A percentile compares a stretch with the other conserved stretches of the same genome.
Conservation (phyloP, 1,140 invertebrate genomes). For the Bilobella aurantiaca region DNA sequence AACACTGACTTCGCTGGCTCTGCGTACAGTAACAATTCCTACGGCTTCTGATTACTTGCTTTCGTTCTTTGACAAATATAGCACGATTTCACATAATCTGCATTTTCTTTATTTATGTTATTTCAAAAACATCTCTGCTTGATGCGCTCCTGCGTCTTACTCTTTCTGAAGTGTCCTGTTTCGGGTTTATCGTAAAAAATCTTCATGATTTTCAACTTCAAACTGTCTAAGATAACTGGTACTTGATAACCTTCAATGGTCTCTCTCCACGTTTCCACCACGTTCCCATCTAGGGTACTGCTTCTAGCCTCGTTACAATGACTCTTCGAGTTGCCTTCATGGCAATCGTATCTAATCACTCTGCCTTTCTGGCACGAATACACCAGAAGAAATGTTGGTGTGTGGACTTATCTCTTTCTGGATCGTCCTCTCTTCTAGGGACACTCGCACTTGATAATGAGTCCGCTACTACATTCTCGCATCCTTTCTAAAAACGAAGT, state of each 20-base stretch:
- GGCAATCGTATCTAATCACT: too few species aligned
- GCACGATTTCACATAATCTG: background rate
- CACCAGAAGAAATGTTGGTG: too few species aligned
- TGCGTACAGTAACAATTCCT: background rate
- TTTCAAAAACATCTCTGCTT: background rate
- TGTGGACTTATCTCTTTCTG: too few species aligned
- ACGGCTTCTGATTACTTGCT: background rate
- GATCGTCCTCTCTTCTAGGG: background rate
- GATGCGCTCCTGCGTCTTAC: conserved; percentile 9
- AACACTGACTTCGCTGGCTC: background rate
- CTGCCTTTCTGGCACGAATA: too few species aligned
- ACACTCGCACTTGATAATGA: conserved; percentile 19
- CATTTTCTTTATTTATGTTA: background rate
- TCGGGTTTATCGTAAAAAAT: conserved; percentile 15
- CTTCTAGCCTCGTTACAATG: too few species aligned
- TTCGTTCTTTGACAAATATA: background rate
- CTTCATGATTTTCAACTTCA: background rate
- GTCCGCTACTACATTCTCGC: conserved; percentile 21
- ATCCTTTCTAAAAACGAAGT: conserved; percentile 33
- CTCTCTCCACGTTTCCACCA: too few species aligned
- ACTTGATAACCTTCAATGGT: too few species aligned
- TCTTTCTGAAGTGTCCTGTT: conserved; percentile 12
- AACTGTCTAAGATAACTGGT: conserved; percentile 4
- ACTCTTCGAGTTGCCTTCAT: too few species aligned
- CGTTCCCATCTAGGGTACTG: too few species aligned